Evolutionary conservation across 2,888 invertebrate genomes (phyloP).

Genomic region (Diarsia brunnea): DNA sequence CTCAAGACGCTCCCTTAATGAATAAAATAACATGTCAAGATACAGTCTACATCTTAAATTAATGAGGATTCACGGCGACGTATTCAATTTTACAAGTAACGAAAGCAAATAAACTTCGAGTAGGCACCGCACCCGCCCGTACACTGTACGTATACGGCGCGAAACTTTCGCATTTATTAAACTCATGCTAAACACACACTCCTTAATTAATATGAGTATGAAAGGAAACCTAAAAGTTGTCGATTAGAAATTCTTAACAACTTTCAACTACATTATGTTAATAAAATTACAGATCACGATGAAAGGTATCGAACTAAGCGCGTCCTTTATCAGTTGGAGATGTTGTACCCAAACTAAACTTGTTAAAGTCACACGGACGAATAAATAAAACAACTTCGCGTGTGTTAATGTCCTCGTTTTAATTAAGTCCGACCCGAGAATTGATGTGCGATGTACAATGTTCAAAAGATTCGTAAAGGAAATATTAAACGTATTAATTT

Average conservation of each 20-base stretch:
- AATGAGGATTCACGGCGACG: constrained; percentile 87
- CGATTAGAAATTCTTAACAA: constrained; percentile 82
- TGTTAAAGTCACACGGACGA: constrained; percentile 80
- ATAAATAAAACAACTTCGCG: constrained; percentile 79
- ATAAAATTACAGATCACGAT: constrained; percentile 78
- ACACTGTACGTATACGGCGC: constrained; percentile 43
- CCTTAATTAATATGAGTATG: constrained; percentile 87
- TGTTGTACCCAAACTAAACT: constrained; percentile 77
- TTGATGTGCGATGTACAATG: constrained; percentile 67
- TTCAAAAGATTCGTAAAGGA: constrained; percentile 67
- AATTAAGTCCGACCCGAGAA: constrained; percentile 72
- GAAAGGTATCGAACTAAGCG: constrained; percentile 75
- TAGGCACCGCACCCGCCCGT: constrained; percentile 67
- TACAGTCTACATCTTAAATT: constrained; percentile 89
- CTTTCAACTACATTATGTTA: constrained; percentile 73
- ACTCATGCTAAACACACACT: constrained; percentile 82
- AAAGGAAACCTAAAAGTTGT: constrained; percentile 88
- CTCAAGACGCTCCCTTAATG: constrained; percentile 85
- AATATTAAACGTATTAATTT: constrained; percentile 71
- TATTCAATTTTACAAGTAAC: constrained; percentile 89
- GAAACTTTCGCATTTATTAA: constrained; percentile 84
- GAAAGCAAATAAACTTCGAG: constrained; percentile 86
- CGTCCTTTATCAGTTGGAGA: constrained; percentile 78
- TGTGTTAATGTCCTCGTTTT: constrained; percentile 73
- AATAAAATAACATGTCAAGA: constrained; percentile 90